A percentile compares a stretch with the other conserved stretches of the same genome.
Evolutionary conservation across 2,888 invertebrate species (phyloP).

Genomic region (Tiliacea aurago): DNA sequence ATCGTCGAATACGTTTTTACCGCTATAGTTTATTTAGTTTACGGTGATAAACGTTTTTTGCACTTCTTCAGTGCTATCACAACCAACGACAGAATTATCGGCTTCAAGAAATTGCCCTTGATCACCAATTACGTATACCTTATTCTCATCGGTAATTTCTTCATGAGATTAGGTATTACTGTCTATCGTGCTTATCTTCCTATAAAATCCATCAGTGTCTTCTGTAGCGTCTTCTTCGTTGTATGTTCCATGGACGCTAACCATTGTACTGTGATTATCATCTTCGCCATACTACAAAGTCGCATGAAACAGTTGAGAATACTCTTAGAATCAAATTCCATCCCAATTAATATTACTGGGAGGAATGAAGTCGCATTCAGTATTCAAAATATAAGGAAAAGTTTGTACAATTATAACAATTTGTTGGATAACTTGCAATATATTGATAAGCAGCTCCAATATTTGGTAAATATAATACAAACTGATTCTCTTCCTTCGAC

Average conservation of each 20-base stretch:
- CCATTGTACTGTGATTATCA: not conserved
- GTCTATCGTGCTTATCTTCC: fast-evolving
- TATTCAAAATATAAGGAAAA: constrained; percentile 29
- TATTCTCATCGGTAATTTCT: not conserved
- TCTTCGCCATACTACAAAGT: constrained; percentile 12
- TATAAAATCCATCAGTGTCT: fast-evolving
- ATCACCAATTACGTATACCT: not conserved
- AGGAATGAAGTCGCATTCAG: not conserved
- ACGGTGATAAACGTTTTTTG: not conserved
- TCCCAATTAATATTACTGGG: constrained; percentile 26
- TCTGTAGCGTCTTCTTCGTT: no score
- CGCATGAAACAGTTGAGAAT: constrained; percentile 8
- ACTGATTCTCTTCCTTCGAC: not conserved
- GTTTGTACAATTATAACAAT: constrained; percentile 47
- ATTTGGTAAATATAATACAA: constrained; percentile 1
- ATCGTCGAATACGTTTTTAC: not conserved
- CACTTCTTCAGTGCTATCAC: not conserved
- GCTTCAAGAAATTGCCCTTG: constrained; percentile 17
- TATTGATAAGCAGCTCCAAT: constrained; percentile 3
- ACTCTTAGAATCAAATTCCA: constrained; percentile 5
- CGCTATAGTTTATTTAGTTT: not conserved
- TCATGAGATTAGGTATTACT: not conserved
- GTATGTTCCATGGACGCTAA: not conserved
- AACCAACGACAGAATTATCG: constrained; percentile 24
- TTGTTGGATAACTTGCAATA: constrained; percentile 11